Conservation (phyloP, 2,888 invertebrate species). For the Apodemia mormo region DNA sequence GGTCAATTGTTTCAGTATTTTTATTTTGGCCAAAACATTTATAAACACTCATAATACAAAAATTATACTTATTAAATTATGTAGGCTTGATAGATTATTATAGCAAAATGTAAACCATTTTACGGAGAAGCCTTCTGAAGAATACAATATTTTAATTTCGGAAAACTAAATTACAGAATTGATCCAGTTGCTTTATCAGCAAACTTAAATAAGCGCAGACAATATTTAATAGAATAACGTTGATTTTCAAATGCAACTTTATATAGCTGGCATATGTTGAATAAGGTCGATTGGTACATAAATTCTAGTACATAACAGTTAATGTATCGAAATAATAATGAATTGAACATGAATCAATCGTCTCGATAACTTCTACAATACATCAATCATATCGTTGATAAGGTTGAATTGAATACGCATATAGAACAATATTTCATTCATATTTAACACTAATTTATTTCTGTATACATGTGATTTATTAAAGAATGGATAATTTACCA, state of each 20-base stretch:
- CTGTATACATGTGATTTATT: not conserved
- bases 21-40: too few relatives aligned
- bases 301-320: not conserved
- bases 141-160: too few relatives aligned
- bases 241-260: not conserved
- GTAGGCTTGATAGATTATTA: too few relatives aligned
- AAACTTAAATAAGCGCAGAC: not conserved
- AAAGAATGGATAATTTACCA: too few relatives aligned
- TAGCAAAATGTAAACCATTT: too few relatives aligned
- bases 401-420: not conserved
- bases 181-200: too few relatives aligned
- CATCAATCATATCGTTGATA: constrained; percentile 12
- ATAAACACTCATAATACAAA: too few relatives aligned
- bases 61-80: too few relatives aligned
- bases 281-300: constrained; percentile 8
- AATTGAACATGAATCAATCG: constrained; percentile 14
- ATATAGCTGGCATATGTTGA: not conserved
- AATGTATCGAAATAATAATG: constrained; percentile 9
- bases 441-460: constrained; percentile 2
- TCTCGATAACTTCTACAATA: constrained; percentile 16
- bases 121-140: too few relatives aligned
- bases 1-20: too few relatives aligned
- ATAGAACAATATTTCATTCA: constrained; percentile 4
- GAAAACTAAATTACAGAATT: too few relatives aligned
- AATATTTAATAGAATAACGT: not conserved